Percentiles rank a stretch among this genome's conserved stretches.
Conservation (phyloP, 2,888 invertebrate species). For the Cacoxenus indagator region DNA sequence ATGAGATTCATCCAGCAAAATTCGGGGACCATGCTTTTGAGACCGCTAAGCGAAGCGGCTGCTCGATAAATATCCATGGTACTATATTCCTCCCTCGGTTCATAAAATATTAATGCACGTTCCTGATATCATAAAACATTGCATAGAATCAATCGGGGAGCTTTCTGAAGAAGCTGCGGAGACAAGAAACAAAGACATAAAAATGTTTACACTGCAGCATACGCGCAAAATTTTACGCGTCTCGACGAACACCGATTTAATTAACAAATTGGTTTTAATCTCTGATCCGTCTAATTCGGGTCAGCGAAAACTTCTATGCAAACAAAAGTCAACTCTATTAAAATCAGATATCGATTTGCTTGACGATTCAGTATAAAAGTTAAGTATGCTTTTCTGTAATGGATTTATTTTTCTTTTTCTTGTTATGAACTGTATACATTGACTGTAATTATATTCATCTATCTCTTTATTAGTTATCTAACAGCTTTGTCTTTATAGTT, state of each 20-base stretch:
- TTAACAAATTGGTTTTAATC: background rate
- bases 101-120: too few relatives aligned
- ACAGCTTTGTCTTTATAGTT: background rate
- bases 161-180: background rate
- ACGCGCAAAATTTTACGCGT: background rate
- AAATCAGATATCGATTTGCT: background rate
- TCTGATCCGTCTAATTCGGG: background rate
- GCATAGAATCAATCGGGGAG: background rate
- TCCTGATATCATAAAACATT: too few relatives aligned
- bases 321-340: background rate
- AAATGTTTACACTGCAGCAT: too few relatives aligned
- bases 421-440: background rate
- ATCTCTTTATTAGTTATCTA: background rate
- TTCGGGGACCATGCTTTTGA: background rate
- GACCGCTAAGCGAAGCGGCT: background rate
- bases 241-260: background rate
- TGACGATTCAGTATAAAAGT: background rate
- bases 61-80: background rate
- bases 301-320: background rate
- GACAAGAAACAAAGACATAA: background rate
- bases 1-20: too few relatives aligned
- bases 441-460: background rate
- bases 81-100: too few relatives aligned
- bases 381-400: background rate
- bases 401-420: background rate